Evolutionary conservation across 1,140 invertebrate genomes (phyloP).

Genomic region (Drosophila arizonae): DNA sequence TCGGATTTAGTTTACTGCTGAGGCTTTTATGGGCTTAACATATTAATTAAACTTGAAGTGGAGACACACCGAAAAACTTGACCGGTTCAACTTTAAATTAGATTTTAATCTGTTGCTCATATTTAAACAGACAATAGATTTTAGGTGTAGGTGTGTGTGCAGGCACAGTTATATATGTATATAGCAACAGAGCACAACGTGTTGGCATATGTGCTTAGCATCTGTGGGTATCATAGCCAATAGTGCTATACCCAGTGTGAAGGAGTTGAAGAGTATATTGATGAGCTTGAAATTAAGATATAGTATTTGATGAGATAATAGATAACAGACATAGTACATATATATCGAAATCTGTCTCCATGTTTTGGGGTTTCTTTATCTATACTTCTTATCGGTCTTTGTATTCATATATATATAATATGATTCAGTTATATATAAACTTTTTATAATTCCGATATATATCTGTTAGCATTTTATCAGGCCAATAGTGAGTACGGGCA

Average conservation of each 20-base stretch:
- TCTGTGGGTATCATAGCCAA: neutral
- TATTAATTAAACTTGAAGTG: conserved; percentile 80
- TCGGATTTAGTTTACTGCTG: conserved; percentile 61
- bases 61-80: conserved; percentile 41
- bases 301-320: neutral
- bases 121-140: conserved; percentile 63
- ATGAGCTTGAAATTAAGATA: neutral
- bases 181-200: conserved; percentile 6
- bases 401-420: too few species aligned
- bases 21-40: conserved; percentile 74
- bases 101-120: conserved; percentile 80
- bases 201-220: conserved; percentile 2
- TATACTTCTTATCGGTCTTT: too few species aligned
- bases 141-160: neutral
- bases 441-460: too few species aligned
- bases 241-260: neutral
- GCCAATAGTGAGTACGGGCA: too few species aligned
- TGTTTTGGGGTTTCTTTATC: too few species aligned
- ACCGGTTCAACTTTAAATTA: conserved; percentile 73
- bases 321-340: too few species aligned
- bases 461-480: too few species aligned
- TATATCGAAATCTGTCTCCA: too few species aligned
- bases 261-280: neutral
- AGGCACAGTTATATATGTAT: neutral
- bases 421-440: too few species aligned